Base-by-base conservation (phyloP, 2,113 vertebrate genomes). In the Chloebia gouldiae region DNA sequence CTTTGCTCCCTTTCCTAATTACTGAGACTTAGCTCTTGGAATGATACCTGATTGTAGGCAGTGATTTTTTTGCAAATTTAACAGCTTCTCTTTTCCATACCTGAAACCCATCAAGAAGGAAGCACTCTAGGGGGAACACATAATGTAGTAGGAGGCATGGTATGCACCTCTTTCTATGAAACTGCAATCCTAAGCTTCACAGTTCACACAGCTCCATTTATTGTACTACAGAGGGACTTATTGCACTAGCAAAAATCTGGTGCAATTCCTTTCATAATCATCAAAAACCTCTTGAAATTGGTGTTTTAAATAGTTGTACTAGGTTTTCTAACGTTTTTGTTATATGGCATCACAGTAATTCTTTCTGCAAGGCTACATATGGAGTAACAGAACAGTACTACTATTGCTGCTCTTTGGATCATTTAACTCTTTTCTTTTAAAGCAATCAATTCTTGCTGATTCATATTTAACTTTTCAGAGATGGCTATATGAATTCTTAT, bases 61-160 rank as follows among this genome's bases (percentile, higher is more conserved):
- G 71, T 49, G 79, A 93, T 53, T 91, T 93, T 93, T 56, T 66
- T 90, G 72, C 92, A 93, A 90, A 89, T n/a, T 16, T 77, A 96
- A 92, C 81, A 90, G 75, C 91, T 89, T 87, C 59, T 90, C 90
- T 90, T 92, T 91, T 78, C 81, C 86, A 63, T 69, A 91, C 64
- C 63, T 85, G 66, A 95, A 96, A 88, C 51, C 73, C 80, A 86
- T 78, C 70, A 81, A 77, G 69, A 78, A 91, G 87, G 69, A 93
- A 92, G 56, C 45, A 68, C 84, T 81, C 82, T 24, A 4, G 73
- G 69, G 42, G 40, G 53, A 88, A 93, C 82, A 79, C 60, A 63
- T 89, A 94, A 92, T 83, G 49, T 15, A 94, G 70, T 11, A 69
- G 79, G 77, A 94, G 28, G 84, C 73, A 92, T 25, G 35, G 72